Conservation (phyloP, 2,888 invertebrate genomes). For the Pyralis farinalis region DNA sequence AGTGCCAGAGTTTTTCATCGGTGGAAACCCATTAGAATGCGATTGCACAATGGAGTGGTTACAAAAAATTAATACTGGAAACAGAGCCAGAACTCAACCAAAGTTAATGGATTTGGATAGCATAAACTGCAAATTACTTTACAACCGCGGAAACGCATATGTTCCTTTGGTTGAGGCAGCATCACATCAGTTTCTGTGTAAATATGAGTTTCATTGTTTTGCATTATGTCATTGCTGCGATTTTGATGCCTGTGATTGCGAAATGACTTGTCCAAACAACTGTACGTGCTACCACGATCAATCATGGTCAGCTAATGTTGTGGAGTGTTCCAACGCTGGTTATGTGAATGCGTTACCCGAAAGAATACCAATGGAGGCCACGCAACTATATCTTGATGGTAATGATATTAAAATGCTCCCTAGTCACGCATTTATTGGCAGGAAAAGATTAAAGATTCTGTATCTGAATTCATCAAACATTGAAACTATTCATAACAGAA, state of each 20-base stretch:
- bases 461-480: slow-evolving; percentile 90
- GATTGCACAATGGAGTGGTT: slow-evolving; percentile 96
- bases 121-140: slow-evolving; percentile 90
- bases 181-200: slow-evolving; percentile 91
- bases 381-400: slow-evolving; percentile 92
- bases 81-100: slow-evolving; percentile 89
- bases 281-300: slow-evolving; percentile 95
- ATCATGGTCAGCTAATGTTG: slow-evolving; percentile 92
- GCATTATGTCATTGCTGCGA: slow-evolving; percentile 94
- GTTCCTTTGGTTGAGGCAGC: slow-evolving; percentile 89
- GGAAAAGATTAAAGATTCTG: slow-evolving; percentile 87
- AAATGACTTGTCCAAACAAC: slow-evolving; percentile 93
- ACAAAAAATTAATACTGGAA: slow-evolving; percentile 88
- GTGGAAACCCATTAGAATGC: slow-evolving; percentile 92
- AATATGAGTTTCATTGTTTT: slow-evolving; percentile 92
- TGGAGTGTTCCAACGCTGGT: slow-evolving; percentile 88
- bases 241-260: slow-evolving; percentile 95
- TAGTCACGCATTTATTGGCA: slow-evolving; percentile 92
- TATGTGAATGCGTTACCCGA: slow-evolving; percentile 87
- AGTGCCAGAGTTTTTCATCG: slow-evolving; percentile 91
- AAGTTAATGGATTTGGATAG: slow-evolving; percentile 90
- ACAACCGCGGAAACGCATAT: slow-evolving; percentile 87
- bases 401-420: slow-evolving; percentile 88
- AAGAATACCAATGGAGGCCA: slow-evolving; percentile 94
- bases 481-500: slow-evolving; percentile 89